Percentiles rank a stretch among this genome's conserved stretches.
phyloP scores from a whole-genome alignment of 2,888 invertebrate species.

The Steinernema scapterisci region DNA sequence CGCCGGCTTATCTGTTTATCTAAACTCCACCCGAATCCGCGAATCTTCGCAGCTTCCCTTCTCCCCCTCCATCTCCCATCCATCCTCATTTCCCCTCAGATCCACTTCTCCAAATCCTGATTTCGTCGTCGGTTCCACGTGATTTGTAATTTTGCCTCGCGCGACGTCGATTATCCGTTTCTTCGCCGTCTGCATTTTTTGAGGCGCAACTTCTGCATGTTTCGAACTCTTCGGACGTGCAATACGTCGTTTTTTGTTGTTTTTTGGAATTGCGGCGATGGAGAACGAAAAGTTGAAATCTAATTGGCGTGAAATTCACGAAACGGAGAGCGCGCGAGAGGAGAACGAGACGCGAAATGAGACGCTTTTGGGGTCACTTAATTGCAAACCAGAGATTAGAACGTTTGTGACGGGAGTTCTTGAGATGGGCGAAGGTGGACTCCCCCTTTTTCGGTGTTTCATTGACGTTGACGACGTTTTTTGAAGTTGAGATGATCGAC shows the following conservation, averaged over 20 bases:
- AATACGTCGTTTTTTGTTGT: background rate
- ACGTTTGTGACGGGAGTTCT: background rate
- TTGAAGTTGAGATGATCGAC: background rate
- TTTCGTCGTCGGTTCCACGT: background rate
- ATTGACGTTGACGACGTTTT: background rate
- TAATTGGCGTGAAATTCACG: constrained; percentile 22
- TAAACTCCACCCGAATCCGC: background rate
- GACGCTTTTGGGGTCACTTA: constrained; percentile 19
- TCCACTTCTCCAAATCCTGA: too few species aligned
- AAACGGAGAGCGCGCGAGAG: background rate
- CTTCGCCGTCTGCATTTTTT: background rate
- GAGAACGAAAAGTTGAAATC: background rate
- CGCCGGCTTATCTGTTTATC: constrained; percentile 20
- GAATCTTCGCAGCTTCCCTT: background rate
- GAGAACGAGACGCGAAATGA: background rate
- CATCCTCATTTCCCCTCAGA: too few species aligned
- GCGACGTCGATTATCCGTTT: constrained; percentile 19
- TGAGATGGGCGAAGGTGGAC: too few species aligned
- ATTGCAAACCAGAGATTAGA: background rate
- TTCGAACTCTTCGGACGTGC: background rate
- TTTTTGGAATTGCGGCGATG: too few species aligned
- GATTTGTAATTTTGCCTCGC: background rate
- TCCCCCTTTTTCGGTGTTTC: too few species aligned
- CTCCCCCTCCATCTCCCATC: too few species aligned
- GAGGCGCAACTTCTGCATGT: background rate